These are phyloP conservation scores for Puntigrus tetrazona DNA, from an alignment of 2,113 vertebrate genomes.

Conservation along the genomic window DNA sequence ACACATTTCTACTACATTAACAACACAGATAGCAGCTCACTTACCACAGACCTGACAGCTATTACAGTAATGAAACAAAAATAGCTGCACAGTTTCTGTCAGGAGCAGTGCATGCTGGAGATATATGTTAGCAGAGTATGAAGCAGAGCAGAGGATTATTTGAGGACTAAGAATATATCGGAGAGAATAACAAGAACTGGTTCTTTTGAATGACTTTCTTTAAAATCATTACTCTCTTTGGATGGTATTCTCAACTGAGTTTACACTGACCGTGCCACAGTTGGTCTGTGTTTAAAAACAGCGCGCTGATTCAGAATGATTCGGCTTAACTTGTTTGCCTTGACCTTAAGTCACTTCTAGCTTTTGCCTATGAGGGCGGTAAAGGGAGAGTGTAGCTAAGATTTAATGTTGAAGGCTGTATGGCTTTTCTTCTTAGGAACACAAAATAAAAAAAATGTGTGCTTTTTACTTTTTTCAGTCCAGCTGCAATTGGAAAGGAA, in stretches of 20 bases:
- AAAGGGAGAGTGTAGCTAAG: neutral
- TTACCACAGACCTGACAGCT: slow-evolving; percentile 22
- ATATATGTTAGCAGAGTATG: neutral
- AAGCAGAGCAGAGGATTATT: slow-evolving; percentile 5
- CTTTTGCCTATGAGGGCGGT: neutral
- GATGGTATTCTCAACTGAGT: slow-evolving; percentile 51
- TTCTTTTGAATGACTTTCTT: slow-evolving; percentile 53
- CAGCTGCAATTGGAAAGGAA: neutral
- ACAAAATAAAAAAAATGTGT: neutral
- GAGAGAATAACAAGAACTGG: slow-evolving; percentile 48
- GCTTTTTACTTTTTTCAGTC: neutral
- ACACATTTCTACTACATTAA: slow-evolving; percentile 12
- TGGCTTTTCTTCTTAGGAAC: neutral
- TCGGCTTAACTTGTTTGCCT: slow-evolving; percentile 34
- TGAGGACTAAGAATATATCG: slow-evolving; percentile 33
- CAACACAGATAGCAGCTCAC: slow-evolving; percentile 11
- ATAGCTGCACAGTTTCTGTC: neutral
- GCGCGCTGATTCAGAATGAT: neutral
- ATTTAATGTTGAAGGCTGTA: neutral
- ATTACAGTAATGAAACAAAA: slow-evolving; percentile 21
- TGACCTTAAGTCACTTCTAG: slow-evolving; percentile 39
- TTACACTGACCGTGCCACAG: slow-evolving; percentile 40
- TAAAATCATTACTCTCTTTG: slow-evolving; percentile 53
- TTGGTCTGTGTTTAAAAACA: slow-evolving; percentile 51
- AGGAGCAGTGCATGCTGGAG: neutral